Conservation (phyloP, 2,888 invertebrate genomes). For the Xestia c-nigrum region DNA sequence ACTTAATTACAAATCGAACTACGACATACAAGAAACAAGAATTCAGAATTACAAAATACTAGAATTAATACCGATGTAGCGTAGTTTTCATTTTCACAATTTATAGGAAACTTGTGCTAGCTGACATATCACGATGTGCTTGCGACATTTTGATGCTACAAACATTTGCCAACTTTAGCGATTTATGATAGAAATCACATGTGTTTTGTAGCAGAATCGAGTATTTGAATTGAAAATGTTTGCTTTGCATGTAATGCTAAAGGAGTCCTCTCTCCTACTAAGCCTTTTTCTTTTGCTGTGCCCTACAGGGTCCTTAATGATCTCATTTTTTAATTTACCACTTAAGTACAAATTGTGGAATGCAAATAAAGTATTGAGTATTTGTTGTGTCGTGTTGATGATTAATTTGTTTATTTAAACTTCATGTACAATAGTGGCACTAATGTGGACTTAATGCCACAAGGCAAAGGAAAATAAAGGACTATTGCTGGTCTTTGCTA, state of each 20-base stretch:
- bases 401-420: neutral
- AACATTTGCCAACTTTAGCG: constrained; percentile 52
- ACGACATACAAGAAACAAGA: constrained; percentile 9
- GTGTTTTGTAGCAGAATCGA: constrained; percentile 40
- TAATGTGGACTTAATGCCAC: too few species aligned
- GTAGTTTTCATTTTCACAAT: constrained; percentile 64
- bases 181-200: constrained; percentile 60
- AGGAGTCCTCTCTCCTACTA: too few species aligned
- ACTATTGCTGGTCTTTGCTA: too few species aligned
- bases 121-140: constrained; percentile 64
- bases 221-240: constrained; percentile 53
- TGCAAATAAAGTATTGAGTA: too few species aligned
- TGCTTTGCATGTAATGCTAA: constrained; percentile 38
- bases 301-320: too few species aligned
- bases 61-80: constrained; percentile 19
- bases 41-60: constrained; percentile 46
- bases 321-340: too few species aligned
- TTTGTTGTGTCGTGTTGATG: neutral
- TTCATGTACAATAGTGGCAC: too few species aligned
- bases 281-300: too few species aligned
- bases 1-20: constrained; percentile 47
- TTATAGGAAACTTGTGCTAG: constrained; percentile 55
- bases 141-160: constrained; percentile 52
- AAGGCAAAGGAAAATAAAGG: too few species aligned
- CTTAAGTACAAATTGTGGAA: too few species aligned